Evolutionary conservation across 2,888 invertebrate species (phyloP).

Genomic region (Crocallis elinguaria): DNA sequence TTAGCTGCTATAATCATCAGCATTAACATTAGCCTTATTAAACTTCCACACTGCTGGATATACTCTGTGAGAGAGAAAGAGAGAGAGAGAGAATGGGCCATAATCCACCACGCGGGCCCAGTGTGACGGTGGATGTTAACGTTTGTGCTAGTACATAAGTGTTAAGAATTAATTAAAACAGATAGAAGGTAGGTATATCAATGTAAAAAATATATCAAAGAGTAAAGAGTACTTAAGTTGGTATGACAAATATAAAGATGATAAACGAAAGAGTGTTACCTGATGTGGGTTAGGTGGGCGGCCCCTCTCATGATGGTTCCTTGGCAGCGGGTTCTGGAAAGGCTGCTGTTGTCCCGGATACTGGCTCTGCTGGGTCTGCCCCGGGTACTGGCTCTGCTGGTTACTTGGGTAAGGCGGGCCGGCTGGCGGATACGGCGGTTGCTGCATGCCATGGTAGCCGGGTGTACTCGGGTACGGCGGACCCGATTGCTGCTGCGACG

Average conservation of each 20-base stretch:
- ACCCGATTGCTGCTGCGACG: slow-evolving; percentile 82
- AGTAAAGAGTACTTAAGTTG: not conserved
- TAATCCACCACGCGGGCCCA: too few relatives aligned
- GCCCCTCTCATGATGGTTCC: slow-evolving; percentile 82
- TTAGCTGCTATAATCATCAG: too few relatives aligned
- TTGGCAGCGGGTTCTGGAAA: slow-evolving; percentile 73
- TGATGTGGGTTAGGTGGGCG: slow-evolving; percentile 82
- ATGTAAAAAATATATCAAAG: not conserved
- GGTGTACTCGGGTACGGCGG: slow-evolving; percentile 82
- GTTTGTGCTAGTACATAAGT: too few relatives aligned
- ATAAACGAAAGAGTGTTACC: slow-evolving; percentile 47
- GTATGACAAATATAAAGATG: not conserved
- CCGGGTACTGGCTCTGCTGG: slow-evolving; percentile 56
- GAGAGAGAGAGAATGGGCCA: too few relatives aligned
- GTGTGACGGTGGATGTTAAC: too few relatives aligned
- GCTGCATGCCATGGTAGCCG: slow-evolving; percentile 84
- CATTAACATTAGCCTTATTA: too few relatives aligned
- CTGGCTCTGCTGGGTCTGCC: slow-evolving; percentile 37
- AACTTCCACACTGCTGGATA: too few relatives aligned
- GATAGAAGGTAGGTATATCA: too few relatives aligned
- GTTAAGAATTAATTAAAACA: too few relatives aligned
- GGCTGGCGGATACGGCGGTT: slow-evolving; percentile 80
- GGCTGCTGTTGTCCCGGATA: slow-evolving; percentile 59
- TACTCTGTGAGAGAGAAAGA: too few relatives aligned
- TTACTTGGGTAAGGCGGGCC: slow-evolving; percentile 82